A percentile compares a stretch with the other conserved stretches of the same genome.
Evolutionary conservation across 2,888 invertebrate species (phyloP).

Genomic region (Rambutsinella grinnellia): DNA sequence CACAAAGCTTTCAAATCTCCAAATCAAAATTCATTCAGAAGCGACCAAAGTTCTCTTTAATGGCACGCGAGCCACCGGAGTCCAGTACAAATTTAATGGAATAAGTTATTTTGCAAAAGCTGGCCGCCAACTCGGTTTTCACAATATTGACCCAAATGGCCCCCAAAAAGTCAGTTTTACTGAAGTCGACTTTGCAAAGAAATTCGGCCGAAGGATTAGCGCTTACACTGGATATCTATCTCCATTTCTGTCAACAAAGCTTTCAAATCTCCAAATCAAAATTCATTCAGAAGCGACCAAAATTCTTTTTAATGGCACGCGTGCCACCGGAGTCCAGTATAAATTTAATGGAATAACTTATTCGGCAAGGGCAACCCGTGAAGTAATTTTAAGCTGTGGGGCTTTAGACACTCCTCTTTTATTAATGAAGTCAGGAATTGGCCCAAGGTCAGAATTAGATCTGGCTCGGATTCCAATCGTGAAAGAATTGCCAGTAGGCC

Average conservation of each 20-base stretch:
- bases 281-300: slow-evolving; percentile 18
- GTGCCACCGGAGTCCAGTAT: slow-evolving; percentile 30
- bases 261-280: slow-evolving; percentile 23
- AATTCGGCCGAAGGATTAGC: slow-evolving; percentile 16
- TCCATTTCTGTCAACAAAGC: slow-evolving; percentile 6
- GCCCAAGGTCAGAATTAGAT: slow-evolving; percentile 7
- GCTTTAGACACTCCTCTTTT: slow-evolving; percentile 5
- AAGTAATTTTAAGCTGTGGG: slow-evolving; percentile 26
- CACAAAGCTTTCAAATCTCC: slow-evolving; percentile 28
- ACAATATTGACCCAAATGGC: slow-evolving; percentile 16
- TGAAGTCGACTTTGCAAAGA: slow-evolving; percentile 29
- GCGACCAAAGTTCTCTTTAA: slow-evolving; percentile 16
- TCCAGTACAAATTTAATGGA: background rate
- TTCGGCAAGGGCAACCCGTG: background rate
- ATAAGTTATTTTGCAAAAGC: background rate
- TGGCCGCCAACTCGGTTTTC: background rate
- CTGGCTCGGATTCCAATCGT: background rate
- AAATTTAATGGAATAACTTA: background rate
- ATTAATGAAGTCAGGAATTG: slow-evolving; percentile 30
- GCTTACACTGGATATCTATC: slow-evolving; percentile 23
- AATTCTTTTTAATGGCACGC: slow-evolving; percentile 3
- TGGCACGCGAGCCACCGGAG: slow-evolving; percentile 5
- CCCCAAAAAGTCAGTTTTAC: slow-evolving; percentile 26
- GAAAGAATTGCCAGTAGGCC: slow-evolving; percentile 12
- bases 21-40: slow-evolving; percentile 16